Conservation (phyloP, 2,113 vertebrate genomes). For the Micronisus gabar region DNA sequence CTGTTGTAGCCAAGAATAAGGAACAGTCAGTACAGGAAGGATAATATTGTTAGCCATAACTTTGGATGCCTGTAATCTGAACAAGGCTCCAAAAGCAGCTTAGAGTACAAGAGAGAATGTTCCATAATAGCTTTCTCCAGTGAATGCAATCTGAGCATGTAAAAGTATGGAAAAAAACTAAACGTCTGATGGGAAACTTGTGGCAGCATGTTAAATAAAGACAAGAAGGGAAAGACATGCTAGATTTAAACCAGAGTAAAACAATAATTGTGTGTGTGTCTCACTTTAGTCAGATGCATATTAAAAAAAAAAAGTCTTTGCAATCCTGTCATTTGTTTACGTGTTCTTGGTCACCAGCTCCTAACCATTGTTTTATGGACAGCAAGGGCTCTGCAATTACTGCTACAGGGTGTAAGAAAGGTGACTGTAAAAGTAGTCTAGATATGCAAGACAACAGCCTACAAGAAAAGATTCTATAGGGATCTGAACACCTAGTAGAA, state of each 20-base stretch:
- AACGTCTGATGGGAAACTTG: background rate
- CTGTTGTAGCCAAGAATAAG: background rate
- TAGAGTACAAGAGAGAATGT: background rate
- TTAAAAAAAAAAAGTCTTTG: background rate
- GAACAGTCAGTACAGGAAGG: background rate
- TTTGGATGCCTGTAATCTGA: background rate
- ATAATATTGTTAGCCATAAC: background rate
- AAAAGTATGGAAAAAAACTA: background rate
- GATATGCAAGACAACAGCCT: background rate
- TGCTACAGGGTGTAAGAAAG: background rate
- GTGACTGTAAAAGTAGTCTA: background rate
- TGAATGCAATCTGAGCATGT: background rate
- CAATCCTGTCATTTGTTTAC: background rate
- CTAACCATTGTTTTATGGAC: background rate
- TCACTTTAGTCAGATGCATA: background rate
- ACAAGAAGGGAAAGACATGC: background rate
- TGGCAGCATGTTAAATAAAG: background rate
- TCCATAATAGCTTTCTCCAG: background rate
- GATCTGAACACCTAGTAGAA: background rate
- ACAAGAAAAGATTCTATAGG: background rate
- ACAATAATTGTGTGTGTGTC: background rate
- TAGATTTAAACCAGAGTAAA: background rate
- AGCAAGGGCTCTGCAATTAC: background rate
- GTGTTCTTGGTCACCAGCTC: background rate
- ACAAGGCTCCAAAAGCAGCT: background rate